Evolutionary conservation across 2,797 vertebrate genomes (phyloP).

Genomic region (Champsocephalus gunnari): DNA sequence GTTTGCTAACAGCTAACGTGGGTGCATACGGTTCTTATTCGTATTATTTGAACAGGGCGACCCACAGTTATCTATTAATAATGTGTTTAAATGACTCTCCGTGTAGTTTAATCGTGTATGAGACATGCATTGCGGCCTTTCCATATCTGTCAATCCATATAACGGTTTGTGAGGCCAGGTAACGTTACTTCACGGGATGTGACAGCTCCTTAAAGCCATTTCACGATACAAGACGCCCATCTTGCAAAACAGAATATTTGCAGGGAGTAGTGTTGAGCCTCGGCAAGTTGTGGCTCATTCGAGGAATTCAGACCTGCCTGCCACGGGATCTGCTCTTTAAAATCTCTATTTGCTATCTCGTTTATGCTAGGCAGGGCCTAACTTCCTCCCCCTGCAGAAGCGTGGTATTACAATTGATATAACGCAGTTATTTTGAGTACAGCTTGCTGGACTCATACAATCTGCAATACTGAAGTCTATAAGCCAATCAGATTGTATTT

Average conservation of each 20-base stretch:
- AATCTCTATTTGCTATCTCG: conserved; percentile 35
- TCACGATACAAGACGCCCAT: conserved; percentile 73
- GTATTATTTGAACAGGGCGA: conserved; percentile 13
- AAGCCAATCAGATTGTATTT: neutral
- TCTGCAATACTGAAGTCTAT: neutral
- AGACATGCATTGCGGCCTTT: neutral
- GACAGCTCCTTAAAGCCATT: conserved; percentile 62
- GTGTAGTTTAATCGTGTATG: neutral
- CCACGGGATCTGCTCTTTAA: conserved; percentile 34
- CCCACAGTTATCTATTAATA: neutral
- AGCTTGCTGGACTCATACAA: neutral
- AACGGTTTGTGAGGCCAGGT: conserved; percentile 59
- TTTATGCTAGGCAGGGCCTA: conserved; percentile 22
- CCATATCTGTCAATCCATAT: conserved; percentile 6
- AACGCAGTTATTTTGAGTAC: neutral
- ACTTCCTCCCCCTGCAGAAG: conserved; percentile 18
- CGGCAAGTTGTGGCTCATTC: conserved; percentile 86
- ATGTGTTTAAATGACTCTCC: neutral
- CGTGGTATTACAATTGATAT: neutral
- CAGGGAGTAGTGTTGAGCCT: conserved; percentile 52
- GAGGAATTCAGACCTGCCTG: conserved; percentile 80
- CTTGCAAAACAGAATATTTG: conserved; percentile 74
- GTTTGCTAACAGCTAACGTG: conserved; percentile 42
- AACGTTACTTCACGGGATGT: conserved; percentile 54
- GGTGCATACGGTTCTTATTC: conserved; percentile 6